These are phyloP conservation scores for Cyprinodon brontotheroides DNA, from an alignment of 2,113 vertebrate species.

Conservation along the genomic window DNA sequence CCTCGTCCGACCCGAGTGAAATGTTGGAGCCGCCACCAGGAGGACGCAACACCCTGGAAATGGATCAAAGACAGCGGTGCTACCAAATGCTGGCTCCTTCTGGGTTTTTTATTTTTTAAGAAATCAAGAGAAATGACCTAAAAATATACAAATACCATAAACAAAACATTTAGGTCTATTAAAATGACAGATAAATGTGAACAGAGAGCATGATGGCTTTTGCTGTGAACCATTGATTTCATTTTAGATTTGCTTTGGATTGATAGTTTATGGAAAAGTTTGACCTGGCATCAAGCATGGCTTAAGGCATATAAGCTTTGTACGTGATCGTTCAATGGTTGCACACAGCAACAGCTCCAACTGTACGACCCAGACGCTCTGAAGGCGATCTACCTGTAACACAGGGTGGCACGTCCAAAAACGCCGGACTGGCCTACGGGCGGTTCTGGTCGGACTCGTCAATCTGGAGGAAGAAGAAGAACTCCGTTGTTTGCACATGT, in stretches of 20 bases:
- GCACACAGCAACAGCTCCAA: no score
- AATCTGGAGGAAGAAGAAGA: no score
- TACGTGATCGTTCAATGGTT: no score
- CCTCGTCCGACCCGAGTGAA: conserved; percentile 86
- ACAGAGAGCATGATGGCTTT: neutral
- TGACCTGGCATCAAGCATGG: neutral
- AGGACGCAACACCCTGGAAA: conserved; percentile 89
- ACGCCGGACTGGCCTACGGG: no score
- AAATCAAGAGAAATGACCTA: neutral
- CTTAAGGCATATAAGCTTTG: no score
- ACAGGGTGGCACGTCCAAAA: no score
- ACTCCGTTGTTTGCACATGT: no score
- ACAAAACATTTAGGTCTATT: neutral
- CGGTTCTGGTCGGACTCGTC: no score
- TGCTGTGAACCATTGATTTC: neutral
- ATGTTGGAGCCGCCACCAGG: conserved; percentile 96
- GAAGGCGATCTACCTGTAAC: no score
- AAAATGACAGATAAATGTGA: neutral
- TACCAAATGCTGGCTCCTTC: neutral
- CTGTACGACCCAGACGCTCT: no score
- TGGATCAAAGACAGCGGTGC: neutral
- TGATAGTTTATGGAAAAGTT: neutral
- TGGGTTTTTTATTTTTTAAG: neutral
- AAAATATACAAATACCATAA: neutral
- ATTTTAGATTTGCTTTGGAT: neutral